Conservation (phyloP, 2,113 vertebrate genomes). For the Megaptera novaeangliae region DNA sequence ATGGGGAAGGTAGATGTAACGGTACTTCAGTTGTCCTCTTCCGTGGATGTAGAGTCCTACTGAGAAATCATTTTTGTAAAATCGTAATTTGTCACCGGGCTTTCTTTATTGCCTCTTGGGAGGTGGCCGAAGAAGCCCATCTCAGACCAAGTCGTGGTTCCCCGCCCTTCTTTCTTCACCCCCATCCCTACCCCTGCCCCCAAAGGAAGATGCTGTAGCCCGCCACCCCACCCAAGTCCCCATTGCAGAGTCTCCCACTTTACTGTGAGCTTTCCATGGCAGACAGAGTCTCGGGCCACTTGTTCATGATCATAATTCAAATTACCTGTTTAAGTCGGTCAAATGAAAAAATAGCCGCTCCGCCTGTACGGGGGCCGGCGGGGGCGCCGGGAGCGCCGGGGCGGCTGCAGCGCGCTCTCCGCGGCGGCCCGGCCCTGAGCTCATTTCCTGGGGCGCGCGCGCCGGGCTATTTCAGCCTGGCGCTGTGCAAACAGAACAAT, state of each 20-base stretch:
- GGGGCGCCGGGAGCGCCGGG: slow-evolving; percentile 51
- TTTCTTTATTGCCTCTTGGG: neutral
- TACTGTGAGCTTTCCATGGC: neutral
- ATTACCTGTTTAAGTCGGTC: slow-evolving; percentile 75
- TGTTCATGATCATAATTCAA: slow-evolving; percentile 73
- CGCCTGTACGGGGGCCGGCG: slow-evolving; percentile 78
- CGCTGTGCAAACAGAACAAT: slow-evolving; percentile 82
- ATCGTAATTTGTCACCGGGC: neutral
- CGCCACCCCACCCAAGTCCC: neutral
- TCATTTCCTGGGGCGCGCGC: slow-evolving; percentile 86
- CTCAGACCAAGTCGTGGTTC: too few relatives aligned
- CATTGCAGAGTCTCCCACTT: neutral
- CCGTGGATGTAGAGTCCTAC: neutral
- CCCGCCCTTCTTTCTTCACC: neutral
- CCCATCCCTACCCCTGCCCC: neutral
- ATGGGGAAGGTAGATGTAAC: neutral
- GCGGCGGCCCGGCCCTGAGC: slow-evolving; percentile 74
- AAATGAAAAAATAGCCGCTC: slow-evolving; percentile 79
- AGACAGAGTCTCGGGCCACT: slow-evolving; percentile 76
- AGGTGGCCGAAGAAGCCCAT: neutral
- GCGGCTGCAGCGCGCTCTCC: slow-evolving; percentile 63
- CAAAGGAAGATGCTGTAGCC: neutral
- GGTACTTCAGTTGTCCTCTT: neutral
- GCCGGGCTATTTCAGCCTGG: slow-evolving; percentile 82
- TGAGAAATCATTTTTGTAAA: neutral